A percentile compares a stretch with the other conserved stretches of the same genome.
These are phyloP conservation scores for Acanthosepion pharaonis DNA, from an alignment of 2,888 invertebrate genomes.

Conservation along the genomic window DNA sequence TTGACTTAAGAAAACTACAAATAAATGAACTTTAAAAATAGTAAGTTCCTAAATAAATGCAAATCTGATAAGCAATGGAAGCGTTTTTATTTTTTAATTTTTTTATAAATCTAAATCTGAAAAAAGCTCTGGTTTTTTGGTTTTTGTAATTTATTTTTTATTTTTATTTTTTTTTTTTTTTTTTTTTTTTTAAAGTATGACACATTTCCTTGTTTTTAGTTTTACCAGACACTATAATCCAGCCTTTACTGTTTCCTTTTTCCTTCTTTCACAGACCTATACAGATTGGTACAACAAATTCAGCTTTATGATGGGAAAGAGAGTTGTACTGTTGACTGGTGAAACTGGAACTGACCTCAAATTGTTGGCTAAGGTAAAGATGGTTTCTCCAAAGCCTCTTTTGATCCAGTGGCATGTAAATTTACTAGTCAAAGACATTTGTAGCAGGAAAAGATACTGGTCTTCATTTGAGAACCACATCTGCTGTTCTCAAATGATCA, in stretches of 20 bases:
- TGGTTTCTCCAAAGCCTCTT: background rate
- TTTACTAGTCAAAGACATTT: background rate
- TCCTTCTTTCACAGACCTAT: slow-evolving; percentile 77
- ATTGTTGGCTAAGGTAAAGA: slow-evolving; percentile 78
- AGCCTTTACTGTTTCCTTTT: background rate
- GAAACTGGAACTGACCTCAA: slow-evolving; percentile 98
- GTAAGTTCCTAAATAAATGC: no score
- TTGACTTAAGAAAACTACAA: no score
- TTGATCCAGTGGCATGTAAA: background rate
- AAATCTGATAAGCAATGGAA: no score
- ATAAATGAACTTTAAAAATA: no score
- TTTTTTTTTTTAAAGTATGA: background rate
- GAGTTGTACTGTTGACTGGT: slow-evolving; percentile 90
- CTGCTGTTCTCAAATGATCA: no score
- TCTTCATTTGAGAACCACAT: no score
- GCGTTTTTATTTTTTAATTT: no score
- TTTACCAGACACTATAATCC: background rate
- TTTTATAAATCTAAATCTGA: no score
- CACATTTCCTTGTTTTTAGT: no score
- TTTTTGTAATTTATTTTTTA: background rate
- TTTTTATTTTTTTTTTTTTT: background rate
- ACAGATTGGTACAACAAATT: slow-evolving; percentile 94
- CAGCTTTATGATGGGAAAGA: slow-evolving; percentile 82
- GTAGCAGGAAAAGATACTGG: no score
- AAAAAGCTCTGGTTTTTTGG: no score